Percentiles rank a stretch among this genome's conserved stretches.
These are phyloP conservation scores for Homalodisca vitripennis DNA, from an alignment of 1,140 invertebrate genomes.

Conservation along the genomic window DNA sequence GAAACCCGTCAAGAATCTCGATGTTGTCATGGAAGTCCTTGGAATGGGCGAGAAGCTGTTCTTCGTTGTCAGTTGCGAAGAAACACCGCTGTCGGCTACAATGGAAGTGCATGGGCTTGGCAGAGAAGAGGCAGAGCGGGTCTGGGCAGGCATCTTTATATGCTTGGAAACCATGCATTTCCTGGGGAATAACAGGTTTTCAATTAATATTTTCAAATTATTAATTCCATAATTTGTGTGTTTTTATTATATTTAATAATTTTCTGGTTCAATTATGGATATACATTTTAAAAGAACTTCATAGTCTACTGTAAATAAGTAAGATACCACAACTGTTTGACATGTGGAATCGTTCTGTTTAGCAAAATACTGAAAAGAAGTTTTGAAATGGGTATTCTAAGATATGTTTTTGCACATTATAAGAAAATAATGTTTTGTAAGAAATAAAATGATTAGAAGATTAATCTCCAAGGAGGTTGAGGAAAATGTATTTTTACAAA, in stretches of 20 bases:
- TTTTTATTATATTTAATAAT: neutral
- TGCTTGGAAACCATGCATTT: slow-evolving; percentile 58
- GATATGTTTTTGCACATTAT: too few relatives aligned
- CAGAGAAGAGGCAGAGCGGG: slow-evolving; percentile 58
- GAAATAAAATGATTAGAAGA: too few relatives aligned
- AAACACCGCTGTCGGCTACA: slow-evolving; percentile 73
- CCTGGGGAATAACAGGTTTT: slow-evolving; percentile 44
- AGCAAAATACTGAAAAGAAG: too few relatives aligned
- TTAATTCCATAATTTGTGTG: neutral
- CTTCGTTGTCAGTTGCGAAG: slow-evolving; percentile 65
- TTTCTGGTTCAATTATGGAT: too few relatives aligned
- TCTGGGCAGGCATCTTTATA: slow-evolving; percentile 66
- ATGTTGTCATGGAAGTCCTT: slow-evolving; percentile 83
- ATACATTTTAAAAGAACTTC: neutral
- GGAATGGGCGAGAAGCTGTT: slow-evolving; percentile 68
- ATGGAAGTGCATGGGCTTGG: slow-evolving; percentile 66
- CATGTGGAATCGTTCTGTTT: too few relatives aligned
- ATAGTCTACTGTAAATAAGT: too few relatives aligned
- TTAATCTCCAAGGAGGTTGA: too few relatives aligned
- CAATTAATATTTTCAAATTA: slow-evolving; percentile 2
- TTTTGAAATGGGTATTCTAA: too few relatives aligned
- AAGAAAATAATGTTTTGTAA: too few relatives aligned
- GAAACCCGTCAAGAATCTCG: slow-evolving; percentile 77
- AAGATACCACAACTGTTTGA: too few relatives aligned
- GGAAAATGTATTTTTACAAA: too few relatives aligned